These are phyloP conservation scores for Ichneumon xanthorius DNA, from an alignment of 2,888 invertebrate species.

Conservation along the genomic window DNA sequence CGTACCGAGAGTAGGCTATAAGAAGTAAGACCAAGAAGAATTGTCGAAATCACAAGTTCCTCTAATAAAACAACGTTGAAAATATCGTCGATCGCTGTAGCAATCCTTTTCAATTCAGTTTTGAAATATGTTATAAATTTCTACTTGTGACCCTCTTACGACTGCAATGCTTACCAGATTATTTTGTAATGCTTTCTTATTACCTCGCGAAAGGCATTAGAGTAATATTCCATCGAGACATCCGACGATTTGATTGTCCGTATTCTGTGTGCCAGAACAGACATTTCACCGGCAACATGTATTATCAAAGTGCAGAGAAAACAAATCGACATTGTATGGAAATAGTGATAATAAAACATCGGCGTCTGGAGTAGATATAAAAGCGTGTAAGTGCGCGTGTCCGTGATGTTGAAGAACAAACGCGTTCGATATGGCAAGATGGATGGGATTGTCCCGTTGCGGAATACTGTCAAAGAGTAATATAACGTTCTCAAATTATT, in stretches of 20 bases:
- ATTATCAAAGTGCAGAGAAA: slow-evolving; percentile 58
- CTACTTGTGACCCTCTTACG: too few relatives aligned
- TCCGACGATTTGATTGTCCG: not conserved
- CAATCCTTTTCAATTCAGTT: slow-evolving; percentile 35
- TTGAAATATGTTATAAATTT: too few relatives aligned
- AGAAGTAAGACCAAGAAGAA: slow-evolving; percentile 58
- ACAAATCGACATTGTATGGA: slow-evolving; percentile 56
- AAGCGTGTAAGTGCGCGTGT: slow-evolving; percentile 44
- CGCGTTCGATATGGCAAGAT: slow-evolving; percentile 62
- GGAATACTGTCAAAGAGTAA: slow-evolving; percentile 41
- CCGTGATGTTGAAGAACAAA: slow-evolving; percentile 58
- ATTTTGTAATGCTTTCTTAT: slow-evolving; percentile 46
- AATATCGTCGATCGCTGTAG: slow-evolving; percentile 51
- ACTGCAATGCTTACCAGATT: slow-evolving; percentile 63
- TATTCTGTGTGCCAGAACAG: slow-evolving; percentile 60
- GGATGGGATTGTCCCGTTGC: slow-evolving; percentile 50
- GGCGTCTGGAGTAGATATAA: slow-evolving; percentile 60
- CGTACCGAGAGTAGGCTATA: slow-evolving; percentile 60
- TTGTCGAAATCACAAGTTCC: slow-evolving; percentile 59
- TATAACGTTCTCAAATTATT: not conserved
- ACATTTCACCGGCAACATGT: slow-evolving; percentile 61
- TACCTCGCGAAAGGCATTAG: slow-evolving; percentile 35
- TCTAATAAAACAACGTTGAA: slow-evolving; percentile 57
- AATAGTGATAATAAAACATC: slow-evolving; percentile 58
- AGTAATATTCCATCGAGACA: not conserved